These are phyloP conservation scores for Drosophila paulistorum DNA, from an alignment of 1,140 invertebrate species.

Conservation along the genomic window DNA sequence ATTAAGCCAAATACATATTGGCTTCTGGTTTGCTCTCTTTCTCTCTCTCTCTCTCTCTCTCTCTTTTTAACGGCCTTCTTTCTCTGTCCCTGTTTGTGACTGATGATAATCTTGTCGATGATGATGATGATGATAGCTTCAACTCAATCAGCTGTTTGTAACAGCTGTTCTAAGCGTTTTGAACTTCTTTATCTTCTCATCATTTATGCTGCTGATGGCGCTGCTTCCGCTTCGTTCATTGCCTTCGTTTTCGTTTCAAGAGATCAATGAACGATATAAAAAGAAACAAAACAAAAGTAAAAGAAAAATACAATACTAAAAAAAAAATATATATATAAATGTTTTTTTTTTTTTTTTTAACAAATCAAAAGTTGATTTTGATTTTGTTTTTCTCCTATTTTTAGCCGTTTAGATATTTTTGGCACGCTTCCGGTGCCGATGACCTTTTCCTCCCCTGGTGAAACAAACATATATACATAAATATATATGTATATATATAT, in stretches of 20 bases:
- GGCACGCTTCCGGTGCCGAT: conserved; percentile 74
- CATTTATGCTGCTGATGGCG: background rate
- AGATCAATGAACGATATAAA: conserved; percentile 20
- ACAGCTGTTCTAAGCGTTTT: conserved; percentile 49
- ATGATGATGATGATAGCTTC: background rate
- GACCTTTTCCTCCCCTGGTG: conserved; percentile 57
- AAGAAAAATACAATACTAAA: background rate
- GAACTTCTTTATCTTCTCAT: background rate
- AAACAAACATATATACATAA: background rate
- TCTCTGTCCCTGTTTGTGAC: background rate
- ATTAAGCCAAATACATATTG: conserved; percentile 68
- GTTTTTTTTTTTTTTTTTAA: conserved; percentile 5
- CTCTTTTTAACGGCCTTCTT: background rate
- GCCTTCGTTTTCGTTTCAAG: conserved; percentile 23
- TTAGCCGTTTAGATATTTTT: conserved; percentile 73
- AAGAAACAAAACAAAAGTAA: conserved; percentile 14
- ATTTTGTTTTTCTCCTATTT: conserved; percentile 47
- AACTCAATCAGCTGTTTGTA: conserved; percentile 31
- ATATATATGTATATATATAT: too few relatives aligned
- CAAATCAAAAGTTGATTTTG: conserved; percentile 15
- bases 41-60: background rate
- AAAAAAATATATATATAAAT: background rate
- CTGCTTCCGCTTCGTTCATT: conserved; percentile 47
- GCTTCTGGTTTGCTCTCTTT: conserved; percentile 58
- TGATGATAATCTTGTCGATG: background rate